Conservation (phyloP, 2,888 invertebrate genomes). For the Agrotis ipsilon region DNA sequence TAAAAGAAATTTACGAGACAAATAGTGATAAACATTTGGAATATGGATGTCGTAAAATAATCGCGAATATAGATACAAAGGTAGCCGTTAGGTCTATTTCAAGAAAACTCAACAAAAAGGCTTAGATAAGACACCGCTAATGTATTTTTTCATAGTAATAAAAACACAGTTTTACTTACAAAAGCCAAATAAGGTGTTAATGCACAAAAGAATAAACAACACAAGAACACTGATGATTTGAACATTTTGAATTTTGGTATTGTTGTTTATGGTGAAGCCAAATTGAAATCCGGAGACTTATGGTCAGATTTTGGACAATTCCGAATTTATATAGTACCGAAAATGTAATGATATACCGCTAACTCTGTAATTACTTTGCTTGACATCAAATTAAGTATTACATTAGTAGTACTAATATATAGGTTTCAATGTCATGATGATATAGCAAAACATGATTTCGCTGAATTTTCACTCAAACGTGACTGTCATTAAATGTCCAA, state of each 20-base stretch:
- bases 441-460: constrained; percentile 9
- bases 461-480: constrained; percentile 23
- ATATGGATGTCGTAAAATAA: no score
- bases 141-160: neutral
- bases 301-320: constrained; percentile 38
- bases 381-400: constrained; percentile 52
- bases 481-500: constrained; percentile 23
- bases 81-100: neutral
- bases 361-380: constrained; percentile 56
- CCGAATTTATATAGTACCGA: constrained; percentile 67
- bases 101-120: no score
- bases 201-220: constrained; percentile 67
- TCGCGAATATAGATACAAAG: no score
- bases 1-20: no score
- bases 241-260: constrained; percentile 70
- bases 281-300: constrained; percentile 48
- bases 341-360: constrained; percentile 53
- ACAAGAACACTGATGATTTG: constrained; percentile 64
- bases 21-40: neutral
- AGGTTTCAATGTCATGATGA: constrained; percentile 42
- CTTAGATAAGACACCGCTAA: neutral
- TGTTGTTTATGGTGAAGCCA: constrained; percentile 20
- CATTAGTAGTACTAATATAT: constrained; percentile 48
- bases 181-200: constrained; percentile 67
- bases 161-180: constrained; percentile 69